These are phyloP conservation scores for Nomada goodeniana DNA, from an alignment of 2,888 invertebrate species.

Conservation along the genomic window DNA sequence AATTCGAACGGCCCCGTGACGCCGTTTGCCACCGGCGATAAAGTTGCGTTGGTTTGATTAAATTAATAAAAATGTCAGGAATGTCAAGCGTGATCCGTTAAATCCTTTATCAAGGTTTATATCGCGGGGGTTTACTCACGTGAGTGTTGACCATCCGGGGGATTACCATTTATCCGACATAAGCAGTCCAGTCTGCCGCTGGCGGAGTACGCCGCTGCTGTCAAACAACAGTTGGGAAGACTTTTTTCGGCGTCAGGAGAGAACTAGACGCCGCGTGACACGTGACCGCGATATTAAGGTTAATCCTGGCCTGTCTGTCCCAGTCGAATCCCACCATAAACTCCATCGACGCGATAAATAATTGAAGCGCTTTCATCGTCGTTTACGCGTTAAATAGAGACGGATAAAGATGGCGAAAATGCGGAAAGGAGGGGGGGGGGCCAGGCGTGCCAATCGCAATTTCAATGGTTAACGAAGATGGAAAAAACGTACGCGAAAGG, in stretches of 20 bases:
- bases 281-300: slow-evolving; percentile 57
- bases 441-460: background rate
- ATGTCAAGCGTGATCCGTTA: background rate
- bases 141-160: slow-evolving; percentile 26
- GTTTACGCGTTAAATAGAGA: slow-evolving; percentile 7
- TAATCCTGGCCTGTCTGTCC: slow-evolving; percentile 65
- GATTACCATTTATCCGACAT: slow-evolving; percentile 56
- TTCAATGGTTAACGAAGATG: too few species aligned
- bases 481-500: background rate
- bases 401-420: background rate
- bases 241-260: slow-evolving; percentile 44
- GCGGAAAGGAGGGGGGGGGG: slow-evolving; percentile 6
- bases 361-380: slow-evolving; percentile 65
- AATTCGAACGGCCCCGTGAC: background rate
- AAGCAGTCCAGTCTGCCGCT: slow-evolving; percentile 56
- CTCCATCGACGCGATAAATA: slow-evolving; percentile 53
- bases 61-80: slow-evolving; percentile 10
- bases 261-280: slow-evolving; percentile 42
- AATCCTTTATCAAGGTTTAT: slow-evolving; percentile 8
- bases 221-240: slow-evolving; percentile 30
- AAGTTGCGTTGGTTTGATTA: background rate
- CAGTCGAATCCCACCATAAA: slow-evolving; percentile 61
- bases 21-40: background rate
- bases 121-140: slow-evolving; percentile 35
- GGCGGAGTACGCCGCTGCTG: slow-evolving; percentile 43